Evolutionary conservation across 2,888 invertebrate species (phyloP), one percentile per base, ranked within the genome.

Genomic region (Cosmopolites sordidus): DNA sequence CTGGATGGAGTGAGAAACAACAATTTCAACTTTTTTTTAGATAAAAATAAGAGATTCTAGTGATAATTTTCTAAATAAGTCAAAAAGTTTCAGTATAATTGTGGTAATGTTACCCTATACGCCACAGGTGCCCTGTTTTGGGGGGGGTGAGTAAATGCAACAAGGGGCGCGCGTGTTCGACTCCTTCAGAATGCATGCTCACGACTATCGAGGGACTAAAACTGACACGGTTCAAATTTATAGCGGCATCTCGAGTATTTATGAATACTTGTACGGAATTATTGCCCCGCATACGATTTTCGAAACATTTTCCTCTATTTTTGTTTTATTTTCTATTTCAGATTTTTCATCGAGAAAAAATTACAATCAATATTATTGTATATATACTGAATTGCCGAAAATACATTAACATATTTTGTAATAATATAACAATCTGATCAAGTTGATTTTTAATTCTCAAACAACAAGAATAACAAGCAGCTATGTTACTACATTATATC

Each of bases 211-310:
- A 62, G 72, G 72, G 72, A 71, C 64, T 66, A 60, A 58, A 62
- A 58, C 68, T 69, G 68, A 69, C 71, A 69, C 66, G 67, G 69
- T 68, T 67, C 66, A 68, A 71, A 73, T 73, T 73, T 73, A 73
- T 73, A 66, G 67, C 64, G 65, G 66, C 70, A 69, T 70, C 63
- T 66, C 55, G 63, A 65, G 65, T 72, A 73, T 73, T 73, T 73
- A 73, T 73, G 73, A 72, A 72, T 71, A 69, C 71, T 69, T 62
- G 62, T 17, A 38, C 59, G 65, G 66, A 69, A 69, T 71, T 71
- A 17, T 17, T 41, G 9, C 41, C 41, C 12, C 8, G 2, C 6
- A 2, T n/a, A 16, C 16, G 18, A 16, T 41, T 17, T 41, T 11
- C n/a, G 41, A 17, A 14, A 9, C 8, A 5, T 41, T 15, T 8